These are phyloP conservation scores for Corythaixoides concolor DNA, from an alignment of 2,113 vertebrate genomes.

Conservation along the genomic window DNA sequence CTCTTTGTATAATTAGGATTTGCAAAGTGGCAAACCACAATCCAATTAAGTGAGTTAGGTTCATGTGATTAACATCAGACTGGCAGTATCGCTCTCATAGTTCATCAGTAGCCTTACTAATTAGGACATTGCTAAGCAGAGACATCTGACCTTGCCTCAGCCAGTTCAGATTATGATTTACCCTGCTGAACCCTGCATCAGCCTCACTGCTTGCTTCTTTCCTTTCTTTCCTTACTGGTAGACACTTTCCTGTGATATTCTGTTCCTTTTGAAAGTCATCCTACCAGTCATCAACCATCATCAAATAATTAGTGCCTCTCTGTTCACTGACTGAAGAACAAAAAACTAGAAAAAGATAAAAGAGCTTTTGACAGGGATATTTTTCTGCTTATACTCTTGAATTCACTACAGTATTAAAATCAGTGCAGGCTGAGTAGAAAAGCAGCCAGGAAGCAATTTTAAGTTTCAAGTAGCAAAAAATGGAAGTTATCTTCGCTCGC, in stretches of 20 bases:
- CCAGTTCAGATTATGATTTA: slow-evolving; percentile 6
- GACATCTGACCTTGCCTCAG: slow-evolving; percentile 27
- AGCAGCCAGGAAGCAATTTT: background rate
- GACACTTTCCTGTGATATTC: background rate
- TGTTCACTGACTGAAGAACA: background rate
- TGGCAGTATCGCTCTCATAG: slow-evolving; percentile 5
- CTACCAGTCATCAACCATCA: background rate
- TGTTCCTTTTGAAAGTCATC: background rate
- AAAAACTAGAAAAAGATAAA: background rate
- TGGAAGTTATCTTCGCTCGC: background rate
- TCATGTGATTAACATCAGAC: slow-evolving; percentile 45
- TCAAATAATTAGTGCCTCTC: background rate
- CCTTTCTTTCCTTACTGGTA: background rate
- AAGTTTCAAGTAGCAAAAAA: background rate
- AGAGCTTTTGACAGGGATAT: background rate
- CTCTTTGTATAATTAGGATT: slow-evolving; percentile 15
- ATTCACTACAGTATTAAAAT: background rate
- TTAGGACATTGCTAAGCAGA: background rate
- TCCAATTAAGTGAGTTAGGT: slow-evolving; percentile 40
- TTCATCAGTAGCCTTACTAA: slow-evolving; percentile 34
- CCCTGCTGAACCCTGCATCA: background rate
- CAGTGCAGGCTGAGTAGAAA: background rate
- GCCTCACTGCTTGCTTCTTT: background rate
- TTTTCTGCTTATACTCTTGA: background rate
- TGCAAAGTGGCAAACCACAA: slow-evolving; percentile 28